These are phyloP conservation scores for Amiota minor DNA, from an alignment of 2,888 invertebrate species.

Conservation along the genomic window DNA sequence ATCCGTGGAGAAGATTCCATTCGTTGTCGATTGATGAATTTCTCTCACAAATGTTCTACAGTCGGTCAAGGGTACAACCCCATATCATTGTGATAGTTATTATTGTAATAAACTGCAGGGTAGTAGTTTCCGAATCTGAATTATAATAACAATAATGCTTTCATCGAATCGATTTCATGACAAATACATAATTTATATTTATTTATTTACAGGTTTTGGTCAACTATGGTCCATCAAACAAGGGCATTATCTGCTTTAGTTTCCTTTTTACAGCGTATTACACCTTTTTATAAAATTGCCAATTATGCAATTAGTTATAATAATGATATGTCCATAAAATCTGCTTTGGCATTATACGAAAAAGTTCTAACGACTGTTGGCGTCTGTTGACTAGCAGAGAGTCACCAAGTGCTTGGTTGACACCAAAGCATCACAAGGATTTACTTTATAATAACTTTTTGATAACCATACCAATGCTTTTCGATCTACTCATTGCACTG, in stretches of 20 bases:
- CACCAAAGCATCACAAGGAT: conserved; percentile 78
- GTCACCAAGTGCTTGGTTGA: conserved; percentile 81
- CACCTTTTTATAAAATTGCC: conserved; percentile 77
- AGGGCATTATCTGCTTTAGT: conserved; percentile 79
- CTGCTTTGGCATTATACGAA: conserved; percentile 75
- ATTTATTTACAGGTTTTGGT: conserved; percentile 78
- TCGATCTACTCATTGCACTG: conserved; percentile 85
- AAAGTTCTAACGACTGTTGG: conserved; percentile 79
- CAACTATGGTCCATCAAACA: conserved; percentile 79
- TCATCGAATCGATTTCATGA: too few relatives aligned
- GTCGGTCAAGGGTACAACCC: too few relatives aligned
- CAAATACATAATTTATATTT: not conserved
- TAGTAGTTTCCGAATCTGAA: too few relatives aligned
- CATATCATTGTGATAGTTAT: too few relatives aligned
- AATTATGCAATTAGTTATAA: not conserved
- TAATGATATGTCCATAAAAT: conserved; percentile 69
- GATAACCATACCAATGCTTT: conserved; percentile 86
- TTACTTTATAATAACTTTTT: conserved; percentile 86
- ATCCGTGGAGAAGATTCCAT: too few relatives aligned
- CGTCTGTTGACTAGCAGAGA: conserved; percentile 87
- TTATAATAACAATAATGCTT: too few relatives aligned
- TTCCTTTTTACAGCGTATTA: conserved; percentile 83
- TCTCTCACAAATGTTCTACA: too few relatives aligned
- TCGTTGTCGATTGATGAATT: too few relatives aligned
- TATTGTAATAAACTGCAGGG: too few relatives aligned